Base-by-base conservation (phyloP, 2,797 vertebrate species). In the Microctenopoma lineatum region DNA sequence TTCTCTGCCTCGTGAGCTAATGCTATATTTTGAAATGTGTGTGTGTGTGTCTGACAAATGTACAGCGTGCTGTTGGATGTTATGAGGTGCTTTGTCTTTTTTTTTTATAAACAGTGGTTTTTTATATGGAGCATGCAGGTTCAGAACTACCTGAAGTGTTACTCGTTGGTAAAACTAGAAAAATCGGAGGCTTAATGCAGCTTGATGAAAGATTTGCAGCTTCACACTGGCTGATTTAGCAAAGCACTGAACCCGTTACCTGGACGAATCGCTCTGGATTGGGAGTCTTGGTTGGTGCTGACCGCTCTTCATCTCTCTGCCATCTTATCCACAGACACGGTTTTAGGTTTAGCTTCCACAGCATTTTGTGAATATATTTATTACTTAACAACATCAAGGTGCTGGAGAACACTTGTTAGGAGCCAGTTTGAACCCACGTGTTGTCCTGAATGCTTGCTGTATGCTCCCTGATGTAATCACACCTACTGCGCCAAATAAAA, bases 351-450 rank as follows among this genome's bases (percentile, higher is more conserved):
- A 29, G 66, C 63, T 60, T 81, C 66, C 4, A 16, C 25, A 34
- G 2, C 50, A 56, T 65, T 75, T 76, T 74, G 46, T 87, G 75
- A 86, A 88, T 91, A 71, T 91, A 91, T 92, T 90, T 91, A 91
- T 91, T 90, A 51, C 32, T 21, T 21, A 21, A 21, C 57, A 58
- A 64, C 18, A 66, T 79, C 12, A 69, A 62, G 68, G 62, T 63
- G 59, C 67, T 86, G 12, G 38, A 67, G 51, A 59, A 64, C 41
- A 42, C 11, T n/a, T 44, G 18, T 77, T 41, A 39, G 27, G 39
- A 39, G 7, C 9, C 60, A 46, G 55, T 70, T 51, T 56, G 52
- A 80, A 72, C 26, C 44, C 41, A 45, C 56, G 1, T 63, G 16
- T 77, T 48, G 47, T 32, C 47, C 6, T 62, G 14, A 70, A 59